These are phyloP conservation scores for Coelopa pilipes DNA, from an alignment of 2,888 invertebrate species.

Conservation along the genomic window DNA sequence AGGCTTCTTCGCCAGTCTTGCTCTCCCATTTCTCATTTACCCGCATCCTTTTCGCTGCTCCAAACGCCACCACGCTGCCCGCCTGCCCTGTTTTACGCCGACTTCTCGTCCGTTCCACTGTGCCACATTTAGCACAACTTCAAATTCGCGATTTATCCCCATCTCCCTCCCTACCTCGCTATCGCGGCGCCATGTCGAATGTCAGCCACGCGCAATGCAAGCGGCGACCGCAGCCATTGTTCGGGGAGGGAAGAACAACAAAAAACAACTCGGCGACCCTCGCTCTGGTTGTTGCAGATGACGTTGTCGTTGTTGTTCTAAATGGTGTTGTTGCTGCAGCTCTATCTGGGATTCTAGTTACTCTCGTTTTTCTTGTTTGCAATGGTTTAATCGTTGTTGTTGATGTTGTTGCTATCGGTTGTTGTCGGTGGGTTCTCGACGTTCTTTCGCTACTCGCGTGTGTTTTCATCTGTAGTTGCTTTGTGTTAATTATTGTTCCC, in stretches of 20 bases:
- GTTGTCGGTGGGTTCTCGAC: neutral
- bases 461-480: slow-evolving; percentile 8
- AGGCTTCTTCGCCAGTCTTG: too few species aligned
- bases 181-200: neutral
- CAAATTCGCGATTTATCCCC: too few species aligned
- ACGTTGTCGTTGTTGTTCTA: neutral
- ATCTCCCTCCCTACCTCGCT: neutral
- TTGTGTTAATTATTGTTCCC: neutral
- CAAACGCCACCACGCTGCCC: too few species aligned
- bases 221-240: neutral
- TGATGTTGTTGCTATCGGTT: neutral
- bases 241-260: neutral
- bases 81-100: too few species aligned
- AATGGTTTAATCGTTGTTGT: neutral
- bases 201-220: neutral
- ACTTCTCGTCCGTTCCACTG: too few species aligned
- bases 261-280: neutral
- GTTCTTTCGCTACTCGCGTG: neutral
- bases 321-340: neutral
- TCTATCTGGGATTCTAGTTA: neutral
- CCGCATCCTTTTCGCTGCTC: too few species aligned
- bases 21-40: too few species aligned
- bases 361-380: neutral
- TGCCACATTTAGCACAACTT: too few species aligned
- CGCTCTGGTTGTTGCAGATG: neutral